phyloP scores from a whole-genome alignment of 2,888 invertebrate genomes.

The Parnassius mnemosyne region DNA sequence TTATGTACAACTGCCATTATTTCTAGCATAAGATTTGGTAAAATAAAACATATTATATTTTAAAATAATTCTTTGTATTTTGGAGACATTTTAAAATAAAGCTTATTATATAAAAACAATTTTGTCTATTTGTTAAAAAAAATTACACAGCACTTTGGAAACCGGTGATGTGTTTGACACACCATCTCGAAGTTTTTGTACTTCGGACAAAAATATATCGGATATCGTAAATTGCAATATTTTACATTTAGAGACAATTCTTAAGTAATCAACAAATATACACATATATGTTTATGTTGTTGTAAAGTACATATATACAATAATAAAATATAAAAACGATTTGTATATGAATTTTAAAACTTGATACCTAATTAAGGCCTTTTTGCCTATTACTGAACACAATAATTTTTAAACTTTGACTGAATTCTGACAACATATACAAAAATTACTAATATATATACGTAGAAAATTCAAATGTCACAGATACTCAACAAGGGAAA shows the following conservation, averaged over 20 bases:
- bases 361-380: constrained; percentile 1
- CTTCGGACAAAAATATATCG: constrained; percentile 6
- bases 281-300: background rate
- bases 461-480: constrained; percentile 24
- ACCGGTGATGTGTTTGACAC: constrained; percentile 31
- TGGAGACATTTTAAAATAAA: constrained; percentile 46
- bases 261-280: background rate
- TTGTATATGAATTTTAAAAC: background rate
- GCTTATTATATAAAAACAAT: constrained; percentile 43
- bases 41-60: constrained; percentile 35
- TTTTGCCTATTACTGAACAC: too few relatives aligned
- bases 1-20: too few relatives aligned
- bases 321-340: background rate
- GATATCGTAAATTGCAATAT: background rate
- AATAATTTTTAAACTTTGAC: constrained; percentile 1
- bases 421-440: constrained; percentile 27
- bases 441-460: constrained; percentile 14
- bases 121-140: constrained; percentile 27
- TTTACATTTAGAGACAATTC: background rate
- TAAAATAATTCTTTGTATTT: constrained; percentile 47
- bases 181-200: constrained; percentile 27
- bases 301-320: too few relatives aligned
- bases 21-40: background rate
- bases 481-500: too few relatives aligned
- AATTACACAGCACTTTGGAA: constrained; percentile 29